These are phyloP conservation scores for Oryzias curvinotus DNA, from an alignment of 2,113 vertebrate species.

Conservation along the genomic window DNA sequence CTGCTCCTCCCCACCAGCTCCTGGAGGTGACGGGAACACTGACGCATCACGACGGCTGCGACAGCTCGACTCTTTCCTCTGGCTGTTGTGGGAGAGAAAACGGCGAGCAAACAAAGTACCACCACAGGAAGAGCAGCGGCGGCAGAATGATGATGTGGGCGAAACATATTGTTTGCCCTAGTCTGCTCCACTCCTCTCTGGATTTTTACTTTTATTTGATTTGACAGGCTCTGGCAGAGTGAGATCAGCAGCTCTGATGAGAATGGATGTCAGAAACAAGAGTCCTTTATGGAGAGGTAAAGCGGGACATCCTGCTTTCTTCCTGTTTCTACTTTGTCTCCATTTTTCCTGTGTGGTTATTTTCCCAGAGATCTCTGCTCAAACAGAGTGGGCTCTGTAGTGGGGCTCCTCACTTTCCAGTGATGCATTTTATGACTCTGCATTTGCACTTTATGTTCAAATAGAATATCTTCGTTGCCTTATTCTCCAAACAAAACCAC, in stretches of 20 bases:
- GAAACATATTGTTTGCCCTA: constrained; percentile 33
- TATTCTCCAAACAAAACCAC: background rate
- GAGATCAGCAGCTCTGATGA: constrained; percentile 46
- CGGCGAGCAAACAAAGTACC: constrained; percentile 39
- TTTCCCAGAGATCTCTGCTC: constrained; percentile 13
- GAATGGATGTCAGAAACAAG: constrained; percentile 47
- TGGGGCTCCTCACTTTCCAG: background rate
- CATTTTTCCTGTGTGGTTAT: constrained; percentile 13
- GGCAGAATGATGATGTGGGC: constrained; percentile 27
- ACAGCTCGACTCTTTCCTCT: constrained; percentile 44
- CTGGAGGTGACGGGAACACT: constrained; percentile 57
- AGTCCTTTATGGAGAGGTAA: constrained; percentile 45
- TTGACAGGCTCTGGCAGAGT: constrained; percentile 23
- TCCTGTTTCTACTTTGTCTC: constrained; percentile 29
- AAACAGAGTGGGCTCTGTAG: constrained; percentile 17
- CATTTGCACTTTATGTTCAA: background rate
- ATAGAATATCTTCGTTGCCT: too few relatives aligned
- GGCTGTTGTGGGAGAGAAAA: constrained; percentile 40
- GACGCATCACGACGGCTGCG: constrained; percentile 50
- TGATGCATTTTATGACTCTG: constrained; percentile 2
- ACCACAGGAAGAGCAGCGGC: constrained; percentile 18
- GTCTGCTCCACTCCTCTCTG: background rate
- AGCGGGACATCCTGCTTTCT: constrained; percentile 33
- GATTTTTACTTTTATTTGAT: constrained; percentile 22
- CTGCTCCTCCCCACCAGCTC: constrained; percentile 6